Percentiles rank a stretch among this genome's conserved stretches.
Evolutionary conservation across 2,113 vertebrate species (phyloP).

Genomic region (Leucopsar rothschildi): DNA sequence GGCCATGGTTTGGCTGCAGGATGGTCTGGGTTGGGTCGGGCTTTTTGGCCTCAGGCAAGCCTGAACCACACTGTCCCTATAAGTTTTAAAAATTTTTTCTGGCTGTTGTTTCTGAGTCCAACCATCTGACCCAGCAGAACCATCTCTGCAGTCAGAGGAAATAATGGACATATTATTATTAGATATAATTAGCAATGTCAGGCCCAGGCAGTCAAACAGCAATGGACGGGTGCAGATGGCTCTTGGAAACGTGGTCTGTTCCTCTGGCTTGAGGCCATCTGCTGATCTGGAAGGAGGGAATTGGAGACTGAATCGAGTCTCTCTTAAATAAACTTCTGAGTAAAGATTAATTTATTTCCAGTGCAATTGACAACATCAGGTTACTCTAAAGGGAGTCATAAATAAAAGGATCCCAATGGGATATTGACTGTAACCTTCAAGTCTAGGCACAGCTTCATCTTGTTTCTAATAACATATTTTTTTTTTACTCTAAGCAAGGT

Average conservation of each 20-base stretch:
- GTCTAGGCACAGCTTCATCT: background rate
- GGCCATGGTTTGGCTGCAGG: background rate
- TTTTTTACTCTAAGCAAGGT: background rate
- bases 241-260: background rate
- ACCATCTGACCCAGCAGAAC: background rate
- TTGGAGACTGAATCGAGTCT: background rate
- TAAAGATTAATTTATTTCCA: background rate
- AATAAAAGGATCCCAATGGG: background rate
- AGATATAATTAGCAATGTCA: constrained; percentile 21
- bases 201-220: background rate
- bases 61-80: background rate
- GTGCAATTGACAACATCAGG: background rate
- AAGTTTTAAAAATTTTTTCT: background rate
- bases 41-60: background rate
- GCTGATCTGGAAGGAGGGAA: background rate
- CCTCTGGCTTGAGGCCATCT: background rate
- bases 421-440: background rate
- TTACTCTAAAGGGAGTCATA: background rate
- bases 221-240: background rate
- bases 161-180: background rate
- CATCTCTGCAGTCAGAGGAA: background rate
- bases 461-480: background rate
- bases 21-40: background rate
- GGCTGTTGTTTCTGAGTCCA: background rate
- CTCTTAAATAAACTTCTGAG: background rate